Conservation (phyloP, 2,888 invertebrate species). For the Mimas tiliae region DNA sequence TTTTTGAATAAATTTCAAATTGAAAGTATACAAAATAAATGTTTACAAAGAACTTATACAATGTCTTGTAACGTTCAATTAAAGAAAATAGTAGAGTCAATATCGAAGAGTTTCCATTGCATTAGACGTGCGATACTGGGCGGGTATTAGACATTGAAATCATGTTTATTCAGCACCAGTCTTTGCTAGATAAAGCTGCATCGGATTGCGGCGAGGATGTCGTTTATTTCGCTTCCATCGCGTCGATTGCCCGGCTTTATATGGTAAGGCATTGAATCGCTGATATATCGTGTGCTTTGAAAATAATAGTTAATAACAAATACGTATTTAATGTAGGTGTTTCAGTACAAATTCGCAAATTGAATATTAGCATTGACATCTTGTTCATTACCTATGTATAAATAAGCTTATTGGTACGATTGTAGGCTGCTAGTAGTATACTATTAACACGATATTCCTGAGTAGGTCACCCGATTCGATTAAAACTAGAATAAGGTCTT, state of each 20-base stretch:
- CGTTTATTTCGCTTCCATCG: slow-evolving; percentile 30
- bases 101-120: slow-evolving; percentile 34
- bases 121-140: slow-evolving; percentile 42
- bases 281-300: slow-evolving; percentile 11
- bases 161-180: slow-evolving; percentile 57
- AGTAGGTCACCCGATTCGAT: too few relatives aligned
- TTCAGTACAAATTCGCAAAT: background rate
- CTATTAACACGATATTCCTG: too few relatives aligned
- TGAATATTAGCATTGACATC: too few relatives aligned
- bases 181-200: slow-evolving; percentile 52
- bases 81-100: slow-evolving; percentile 6
- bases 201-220: slow-evolving; percentile 46
- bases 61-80: background rate
- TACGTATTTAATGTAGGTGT: background rate
- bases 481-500: too few relatives aligned
- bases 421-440: too few relatives aligned
- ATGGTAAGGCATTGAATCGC: slow-evolving; percentile 7
- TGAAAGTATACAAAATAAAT: too few relatives aligned
- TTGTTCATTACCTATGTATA: too few relatives aligned
- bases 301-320: background rate
- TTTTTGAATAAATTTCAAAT: too few relatives aligned
- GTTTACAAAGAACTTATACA: background rate
- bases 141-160: slow-evolving; percentile 45
- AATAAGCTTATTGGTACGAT: too few relatives aligned
- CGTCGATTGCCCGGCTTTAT: slow-evolving; percentile 19